Conservation (phyloP, 2,797 vertebrate genomes). For the Champsocephalus gunnari region DNA sequence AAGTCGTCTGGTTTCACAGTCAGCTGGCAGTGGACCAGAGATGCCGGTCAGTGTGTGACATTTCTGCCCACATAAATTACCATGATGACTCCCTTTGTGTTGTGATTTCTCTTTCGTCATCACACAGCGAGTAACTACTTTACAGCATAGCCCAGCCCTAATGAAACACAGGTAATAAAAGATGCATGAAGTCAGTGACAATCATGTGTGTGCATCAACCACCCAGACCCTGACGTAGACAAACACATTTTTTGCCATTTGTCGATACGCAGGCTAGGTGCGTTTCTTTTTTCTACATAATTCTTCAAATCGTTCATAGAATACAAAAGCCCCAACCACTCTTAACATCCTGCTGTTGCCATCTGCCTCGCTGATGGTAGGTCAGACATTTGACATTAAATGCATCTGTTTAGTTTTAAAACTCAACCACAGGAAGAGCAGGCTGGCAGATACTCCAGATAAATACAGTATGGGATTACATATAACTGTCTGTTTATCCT, state of each 20-base stretch:
- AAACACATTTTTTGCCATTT: slow-evolving; percentile 27
- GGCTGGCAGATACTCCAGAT: slow-evolving; percentile 38
- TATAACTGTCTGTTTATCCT: slow-evolving; percentile 46
- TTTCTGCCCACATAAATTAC: slow-evolving; percentile 64
- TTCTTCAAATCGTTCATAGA: not conserved
- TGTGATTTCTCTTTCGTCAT: slow-evolving; percentile 51
- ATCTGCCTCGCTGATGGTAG: slow-evolving; percentile 33
- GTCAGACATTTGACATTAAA: slow-evolving; percentile 24
- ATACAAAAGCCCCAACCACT: not conserved
- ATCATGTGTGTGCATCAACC: slow-evolving; percentile 30
- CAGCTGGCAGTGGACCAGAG: slow-evolving; percentile 50
- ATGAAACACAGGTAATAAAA: slow-evolving; percentile 57
- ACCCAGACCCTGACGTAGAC: slow-evolving; percentile 17
- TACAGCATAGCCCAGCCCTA: slow-evolving; percentile 34
- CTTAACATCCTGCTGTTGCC: slow-evolving; percentile 1
- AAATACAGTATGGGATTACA: slow-evolving; percentile 42
- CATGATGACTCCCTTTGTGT: slow-evolving; percentile 66
- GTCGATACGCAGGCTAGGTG: not conserved
- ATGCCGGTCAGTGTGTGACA: slow-evolving; percentile 53
- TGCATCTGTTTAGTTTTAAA: slow-evolving; percentile 36
- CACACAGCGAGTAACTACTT: slow-evolving; percentile 45
- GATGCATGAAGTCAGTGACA: slow-evolving; percentile 3
- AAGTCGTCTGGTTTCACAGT: slow-evolving; percentile 44
- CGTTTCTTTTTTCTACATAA: not conserved
- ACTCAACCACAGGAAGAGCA: slow-evolving; percentile 23